Evolutionary conservation across 2,113 vertebrate genomes (phyloP), one percentile per base, ranked within the genome.

Genomic region (Sebastes schlegelii): DNA sequence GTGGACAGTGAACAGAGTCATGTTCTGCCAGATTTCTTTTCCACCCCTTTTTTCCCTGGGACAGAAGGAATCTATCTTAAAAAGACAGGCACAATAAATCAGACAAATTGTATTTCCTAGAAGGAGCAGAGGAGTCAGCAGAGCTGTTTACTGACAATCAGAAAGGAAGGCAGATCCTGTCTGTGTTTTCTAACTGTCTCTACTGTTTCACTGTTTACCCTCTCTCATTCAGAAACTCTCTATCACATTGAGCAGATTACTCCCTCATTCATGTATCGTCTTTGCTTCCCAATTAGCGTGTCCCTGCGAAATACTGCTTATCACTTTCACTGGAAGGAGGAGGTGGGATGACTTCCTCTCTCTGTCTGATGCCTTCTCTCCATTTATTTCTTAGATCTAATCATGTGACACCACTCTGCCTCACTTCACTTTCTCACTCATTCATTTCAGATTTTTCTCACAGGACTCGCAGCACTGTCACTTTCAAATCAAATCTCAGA

Each of bases 61-160:
- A 79, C 49, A 65, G 48, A 58, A 64, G 63, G 40, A 72, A 23
- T 82, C 52, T 64, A 23, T 87, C 63, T 89, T 52, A 45, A 77
- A 84, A 68, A 85, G 80, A 79, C 48, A 55, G 75, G 12, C 48
- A 57, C 78, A 34, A 83, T 92, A 88, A 80, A 86, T 91, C 91
- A 87, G 76, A 68, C 65, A 77, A 75, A 89, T 81, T 86, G 67
- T 17, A 80, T 92, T 92, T 90, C 86, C 78, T 79, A 23, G 71
- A 88, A 87, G 54, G 52, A 76, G 61, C 74, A 9, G 75, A 23
- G 48, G 73, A 92, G 86, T 89, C 85, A 74, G 86, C 84, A 77
- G 54, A 74, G 64, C 77, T 78, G 57, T 77, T 90, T 78, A 85
- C 51, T 2, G 72, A 70, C 66, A 52, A 52, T 74, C 65, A 61